phyloP scores from a whole-genome alignment of 2,888 invertebrate genomes.

The Mythimna albipuncta region DNA sequence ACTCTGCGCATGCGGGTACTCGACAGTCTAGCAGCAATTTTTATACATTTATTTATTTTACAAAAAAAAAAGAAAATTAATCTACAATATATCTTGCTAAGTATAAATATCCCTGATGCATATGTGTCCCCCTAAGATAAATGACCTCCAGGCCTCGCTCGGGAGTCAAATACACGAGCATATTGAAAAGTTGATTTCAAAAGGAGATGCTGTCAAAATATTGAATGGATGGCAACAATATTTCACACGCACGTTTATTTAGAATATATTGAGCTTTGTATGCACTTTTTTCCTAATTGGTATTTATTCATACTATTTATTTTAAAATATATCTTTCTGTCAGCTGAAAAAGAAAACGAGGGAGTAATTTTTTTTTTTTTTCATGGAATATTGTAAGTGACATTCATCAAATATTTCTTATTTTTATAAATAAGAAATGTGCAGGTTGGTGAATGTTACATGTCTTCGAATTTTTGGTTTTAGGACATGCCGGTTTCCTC shows the following conservation, averaged over 20 bases:
- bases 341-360: no score
- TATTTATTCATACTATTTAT: neutral
- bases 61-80: neutral
- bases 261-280: conserved; percentile 21
- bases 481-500: no score
- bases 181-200: conserved; percentile 64
- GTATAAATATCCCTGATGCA: neutral
- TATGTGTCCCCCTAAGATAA: conserved; percentile 52
- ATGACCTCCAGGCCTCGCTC: conserved; percentile 50
- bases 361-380: no score
- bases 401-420: no score
- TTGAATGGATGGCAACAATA: conserved; percentile 38
- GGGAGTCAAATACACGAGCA: conserved; percentile 52
- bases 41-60: neutral
- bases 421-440: no score
- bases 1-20: no score
- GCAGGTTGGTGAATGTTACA: no score
- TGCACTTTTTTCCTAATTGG: conserved; percentile 4
- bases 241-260: conserved; percentile 25
- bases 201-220: conserved; percentile 49
- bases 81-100: neutral
- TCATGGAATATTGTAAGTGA: no score
- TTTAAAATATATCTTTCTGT: no score
- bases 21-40: no score
- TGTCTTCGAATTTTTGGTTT: no score